These are phyloP conservation scores for Odontocolon sp. DNA, from an alignment of 2,888 invertebrate species.

Conservation along the genomic window DNA sequence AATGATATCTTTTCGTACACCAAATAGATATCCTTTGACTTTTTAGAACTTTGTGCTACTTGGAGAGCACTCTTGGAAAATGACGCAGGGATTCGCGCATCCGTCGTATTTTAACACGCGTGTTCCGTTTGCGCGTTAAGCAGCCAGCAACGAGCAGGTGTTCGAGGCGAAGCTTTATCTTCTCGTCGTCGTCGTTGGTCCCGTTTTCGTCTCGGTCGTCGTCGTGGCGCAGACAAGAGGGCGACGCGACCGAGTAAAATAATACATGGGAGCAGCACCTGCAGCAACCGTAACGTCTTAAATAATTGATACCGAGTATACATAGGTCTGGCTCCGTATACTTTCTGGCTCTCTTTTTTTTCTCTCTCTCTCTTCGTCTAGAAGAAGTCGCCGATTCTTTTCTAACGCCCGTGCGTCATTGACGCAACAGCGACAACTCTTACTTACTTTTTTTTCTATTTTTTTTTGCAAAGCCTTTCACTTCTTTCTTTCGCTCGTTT, in stretches of 20 bases:
- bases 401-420: slow-evolving; percentile 30
- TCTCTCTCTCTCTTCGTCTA: slow-evolving; percentile 13
- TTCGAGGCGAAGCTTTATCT: slow-evolving; percentile 37
- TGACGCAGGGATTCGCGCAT: no score
- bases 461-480: neutral
- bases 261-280: slow-evolving; percentile 29
- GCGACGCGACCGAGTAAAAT: slow-evolving; percentile 14
- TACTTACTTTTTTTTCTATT: neutral
- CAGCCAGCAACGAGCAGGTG: slow-evolving; percentile 47
- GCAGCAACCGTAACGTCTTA: slow-evolving; percentile 51
- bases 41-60: no score
- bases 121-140: slow-evolving; percentile 27
- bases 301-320: slow-evolving; percentile 54
- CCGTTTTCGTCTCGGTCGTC: slow-evolving; percentile 26
- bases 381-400: slow-evolving; percentile 29
- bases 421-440: neutral
- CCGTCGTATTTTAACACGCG: neutral
- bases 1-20: no score
- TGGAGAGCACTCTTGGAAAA: no score
- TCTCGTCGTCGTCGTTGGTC: slow-evolving; percentile 24
- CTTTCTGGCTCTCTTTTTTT: slow-evolving; percentile 8
- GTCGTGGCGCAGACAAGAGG: slow-evolving; percentile 5
- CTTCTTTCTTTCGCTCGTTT: neutral
- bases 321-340: slow-evolving; percentile 22
- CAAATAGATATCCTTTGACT: neutral